These are phyloP conservation scores for Aplochiton taeniatus DNA, from an alignment of 2,797 vertebrate genomes.

Conservation along the genomic window DNA sequence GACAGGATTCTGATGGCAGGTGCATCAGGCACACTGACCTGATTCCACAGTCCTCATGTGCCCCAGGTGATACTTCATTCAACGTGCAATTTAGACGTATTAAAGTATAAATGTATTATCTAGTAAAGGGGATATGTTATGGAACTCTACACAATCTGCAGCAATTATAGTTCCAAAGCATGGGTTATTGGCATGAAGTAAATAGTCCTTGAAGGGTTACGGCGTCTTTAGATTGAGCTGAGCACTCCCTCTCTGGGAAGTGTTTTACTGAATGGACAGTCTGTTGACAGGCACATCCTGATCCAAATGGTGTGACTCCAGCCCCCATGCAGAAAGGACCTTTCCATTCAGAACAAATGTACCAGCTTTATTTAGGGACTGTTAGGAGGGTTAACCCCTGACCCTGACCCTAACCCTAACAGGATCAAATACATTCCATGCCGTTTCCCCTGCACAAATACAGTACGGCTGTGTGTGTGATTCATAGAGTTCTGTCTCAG, in stretches of 20 bases:
- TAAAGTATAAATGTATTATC: too few relatives aligned
- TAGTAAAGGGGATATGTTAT: too few relatives aligned
- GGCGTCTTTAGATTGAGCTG: constrained; percentile 1
- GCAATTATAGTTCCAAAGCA: background rate
- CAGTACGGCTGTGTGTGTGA: background rate
- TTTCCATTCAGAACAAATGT: background rate
- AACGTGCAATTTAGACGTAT: too few relatives aligned
- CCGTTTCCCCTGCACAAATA: background rate
- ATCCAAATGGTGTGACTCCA: constrained; percentile 31
- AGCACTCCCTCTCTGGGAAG: background rate
- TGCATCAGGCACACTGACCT: constrained; percentile 20
- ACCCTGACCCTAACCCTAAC: too few relatives aligned
- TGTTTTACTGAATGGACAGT: constrained; percentile 35
- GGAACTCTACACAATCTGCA: background rate
- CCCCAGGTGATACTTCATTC: too few relatives aligned
- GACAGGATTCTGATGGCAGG: background rate
- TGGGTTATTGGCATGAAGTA: too few relatives aligned
- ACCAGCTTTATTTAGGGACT: background rate
- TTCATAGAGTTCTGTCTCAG: background rate
- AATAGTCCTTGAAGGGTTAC: too few relatives aligned
- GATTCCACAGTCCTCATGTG: constrained; percentile 16
- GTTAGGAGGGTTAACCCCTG: too few relatives aligned
- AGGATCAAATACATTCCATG: constrained; percentile 2
- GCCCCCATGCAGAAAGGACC: constrained; percentile 9
- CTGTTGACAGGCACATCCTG: constrained; percentile 11